Evolutionary conservation across 1,140 invertebrate genomes (phyloP).

Genomic region (Rhyacophila brunnea): DNA sequence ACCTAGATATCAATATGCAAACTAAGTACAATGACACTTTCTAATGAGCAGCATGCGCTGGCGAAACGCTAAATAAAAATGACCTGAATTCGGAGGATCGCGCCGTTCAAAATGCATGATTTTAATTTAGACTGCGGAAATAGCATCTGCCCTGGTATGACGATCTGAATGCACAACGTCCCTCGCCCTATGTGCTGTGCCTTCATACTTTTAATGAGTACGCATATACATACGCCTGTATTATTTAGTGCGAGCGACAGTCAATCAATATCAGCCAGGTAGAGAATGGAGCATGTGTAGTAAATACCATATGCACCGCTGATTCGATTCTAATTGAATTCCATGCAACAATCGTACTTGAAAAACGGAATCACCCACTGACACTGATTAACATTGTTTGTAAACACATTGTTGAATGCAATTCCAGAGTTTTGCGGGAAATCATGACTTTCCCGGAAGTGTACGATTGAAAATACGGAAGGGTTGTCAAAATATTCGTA

Average conservation of each 20-base stretch:
- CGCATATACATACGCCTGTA: slow-evolving; percentile 11
- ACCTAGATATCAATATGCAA: slow-evolving; percentile 28
- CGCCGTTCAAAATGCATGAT: slow-evolving; percentile 9
- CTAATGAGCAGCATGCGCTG: slow-evolving; percentile 22
- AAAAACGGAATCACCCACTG: background rate
- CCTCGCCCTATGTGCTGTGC: background rate
- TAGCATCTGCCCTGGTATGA: background rate
- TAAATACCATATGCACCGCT: slow-evolving; percentile 18
- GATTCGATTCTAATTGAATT: background rate
- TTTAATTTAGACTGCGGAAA: slow-evolving; percentile 14
- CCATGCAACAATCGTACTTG: background rate
- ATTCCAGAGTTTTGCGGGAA: background rate
- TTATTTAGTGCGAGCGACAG: slow-evolving; percentile 15
- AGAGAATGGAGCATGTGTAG: slow-evolving; percentile 17
- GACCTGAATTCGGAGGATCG: slow-evolving; percentile 9
- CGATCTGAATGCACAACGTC: background rate
- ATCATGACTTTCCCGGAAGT: slow-evolving; percentile 22
- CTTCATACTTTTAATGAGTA: slow-evolving; percentile 3
- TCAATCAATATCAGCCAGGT: slow-evolving; percentile 30
- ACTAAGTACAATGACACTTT: slow-evolving; percentile 23
- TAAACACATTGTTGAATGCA: background rate
- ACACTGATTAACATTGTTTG: background rate
- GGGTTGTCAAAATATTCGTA: slow-evolving; percentile 19
- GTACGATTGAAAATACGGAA: slow-evolving; percentile 13
- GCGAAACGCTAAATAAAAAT: slow-evolving; percentile 12